Percentiles rank a stretch among this genome's conserved stretches.
These are phyloP conservation scores for Acrocephalus scirpaceus DNA, from an alignment of 2,797 vertebrate genomes.

Conservation along the genomic window DNA sequence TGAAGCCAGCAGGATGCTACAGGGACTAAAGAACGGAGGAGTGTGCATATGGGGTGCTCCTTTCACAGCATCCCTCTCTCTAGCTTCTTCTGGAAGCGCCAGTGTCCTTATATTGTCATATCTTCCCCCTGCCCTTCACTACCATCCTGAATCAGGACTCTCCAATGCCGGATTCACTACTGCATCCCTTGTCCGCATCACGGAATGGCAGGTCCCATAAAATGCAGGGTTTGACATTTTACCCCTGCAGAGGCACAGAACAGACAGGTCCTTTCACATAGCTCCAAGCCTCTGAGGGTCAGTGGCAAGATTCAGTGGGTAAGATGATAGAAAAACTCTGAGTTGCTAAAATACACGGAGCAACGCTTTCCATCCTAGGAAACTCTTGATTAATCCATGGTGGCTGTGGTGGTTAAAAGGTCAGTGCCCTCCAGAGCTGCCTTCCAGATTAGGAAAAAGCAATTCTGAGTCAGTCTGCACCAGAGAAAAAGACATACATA, in stretches of 20 bases:
- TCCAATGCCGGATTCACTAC: neutral
- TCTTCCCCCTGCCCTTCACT: neutral
- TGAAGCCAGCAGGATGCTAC: neutral
- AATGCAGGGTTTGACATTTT: neutral
- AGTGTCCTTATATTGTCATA: accelerated
- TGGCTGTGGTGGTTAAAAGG: neutral
- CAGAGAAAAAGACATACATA: neutral
- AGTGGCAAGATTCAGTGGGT: neutral
- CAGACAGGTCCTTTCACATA: neutral
- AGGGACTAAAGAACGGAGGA: neutral
- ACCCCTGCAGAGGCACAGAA: neutral
- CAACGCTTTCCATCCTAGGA: neutral
- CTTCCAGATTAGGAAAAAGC: slow-evolving; percentile 26
- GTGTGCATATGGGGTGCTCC: neutral
- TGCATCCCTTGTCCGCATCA: neutral
- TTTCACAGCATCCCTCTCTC: neutral
- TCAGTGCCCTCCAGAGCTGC: neutral
- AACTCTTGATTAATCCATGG: neutral
- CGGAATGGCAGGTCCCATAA: neutral
- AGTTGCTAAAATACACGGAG: neutral
- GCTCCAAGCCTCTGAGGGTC: neutral
- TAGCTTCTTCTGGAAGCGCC: neutral
- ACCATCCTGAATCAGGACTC: neutral
- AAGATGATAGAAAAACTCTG: neutral
- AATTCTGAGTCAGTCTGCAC: neutral